Evolutionary conservation across 2,797 vertebrate genomes (phyloP), one percentile per base, ranked within the genome.

Genomic region (Lates japonicus): DNA sequence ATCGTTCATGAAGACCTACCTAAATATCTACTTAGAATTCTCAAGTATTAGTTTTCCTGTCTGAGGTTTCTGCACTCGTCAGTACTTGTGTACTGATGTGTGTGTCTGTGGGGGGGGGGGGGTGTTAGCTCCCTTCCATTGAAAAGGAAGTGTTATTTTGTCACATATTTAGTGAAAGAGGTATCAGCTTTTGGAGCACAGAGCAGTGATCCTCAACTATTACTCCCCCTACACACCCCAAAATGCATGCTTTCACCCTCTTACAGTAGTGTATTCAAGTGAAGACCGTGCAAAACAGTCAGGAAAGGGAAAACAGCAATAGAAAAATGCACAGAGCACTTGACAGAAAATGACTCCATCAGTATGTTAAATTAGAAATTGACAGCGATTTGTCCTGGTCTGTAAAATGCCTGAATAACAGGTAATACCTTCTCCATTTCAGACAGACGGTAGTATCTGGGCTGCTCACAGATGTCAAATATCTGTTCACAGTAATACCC

Each of bases 381-480:
- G 78, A 86, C 69, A 76, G 74, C 33, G 13, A 84, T 87, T 85
- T 83, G 65, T 79, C 44, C 73, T 46, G 17, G 59, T 60, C 41
- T 87, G 46, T 76, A 69, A 84, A 71, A 81, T 25, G 16, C 76
- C 77, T 64, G 60, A 66, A 83, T 78, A 74, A 76, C 52, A 74
- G 78, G 69, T 78, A 75, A 91, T 75, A 85, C 79, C 76, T 58
- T 83, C 84, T 87, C 60, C 61, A 69, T 81, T 85, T 78, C 39
- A 67, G 58, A 75, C 44, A 73, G 65, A 84, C 69, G 49, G 65
- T 51, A 44, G 63, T 57, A 61, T 65, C 78, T 67, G 62, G 9
- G 70, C n/a, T 44, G 57, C 73, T 81, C 70, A 84, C 67, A 75
- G 77, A 81, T 29, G 25, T 91, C 90, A 90, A 90, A 89, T 57